phyloP scores from a whole-genome alignment of 1,140 invertebrate species.

The Bemisia tabaci region DNA sequence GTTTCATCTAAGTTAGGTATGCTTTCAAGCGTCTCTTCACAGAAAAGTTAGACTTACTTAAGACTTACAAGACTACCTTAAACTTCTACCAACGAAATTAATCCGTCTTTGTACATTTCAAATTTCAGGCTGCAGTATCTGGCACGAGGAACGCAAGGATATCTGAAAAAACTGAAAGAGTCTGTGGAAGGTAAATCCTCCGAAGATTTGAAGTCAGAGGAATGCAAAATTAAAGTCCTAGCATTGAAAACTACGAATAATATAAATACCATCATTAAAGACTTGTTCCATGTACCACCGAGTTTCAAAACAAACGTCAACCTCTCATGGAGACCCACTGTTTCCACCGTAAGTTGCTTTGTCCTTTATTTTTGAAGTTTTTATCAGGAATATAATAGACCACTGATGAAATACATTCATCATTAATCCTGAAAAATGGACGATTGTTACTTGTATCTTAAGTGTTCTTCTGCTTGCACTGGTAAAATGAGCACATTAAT shows the following conservation, averaged over 20 bases:
- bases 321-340: constrained; percentile 47
- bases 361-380: background rate
- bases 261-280: constrained; percentile 85
- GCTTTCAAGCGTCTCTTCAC: too few relatives aligned
- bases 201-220: constrained; percentile 55
- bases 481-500: background rate
- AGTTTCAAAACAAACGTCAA: constrained; percentile 75
- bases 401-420: constrained; percentile 5
- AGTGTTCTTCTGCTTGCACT: background rate
- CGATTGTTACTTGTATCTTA: background rate
- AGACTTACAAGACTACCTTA: too few relatives aligned
- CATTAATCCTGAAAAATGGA: background rate
- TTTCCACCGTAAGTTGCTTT: constrained; percentile 7
- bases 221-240: constrained; percentile 73
- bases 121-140: constrained; percentile 67
- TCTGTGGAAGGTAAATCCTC: constrained; percentile 64
- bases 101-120: constrained; percentile 2
- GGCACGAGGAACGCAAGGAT: constrained; percentile 79
- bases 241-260: constrained; percentile 83
- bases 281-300: constrained; percentile 87
- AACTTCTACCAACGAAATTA: too few relatives aligned
- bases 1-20: too few relatives aligned
- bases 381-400: constrained; percentile 4
- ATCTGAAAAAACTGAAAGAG: constrained; percentile 79
- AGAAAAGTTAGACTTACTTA: too few relatives aligned